These are phyloP conservation scores for Penaeus vannamei DNA, from an alignment of 1,140 invertebrate genomes.

Conservation along the genomic window DNA sequence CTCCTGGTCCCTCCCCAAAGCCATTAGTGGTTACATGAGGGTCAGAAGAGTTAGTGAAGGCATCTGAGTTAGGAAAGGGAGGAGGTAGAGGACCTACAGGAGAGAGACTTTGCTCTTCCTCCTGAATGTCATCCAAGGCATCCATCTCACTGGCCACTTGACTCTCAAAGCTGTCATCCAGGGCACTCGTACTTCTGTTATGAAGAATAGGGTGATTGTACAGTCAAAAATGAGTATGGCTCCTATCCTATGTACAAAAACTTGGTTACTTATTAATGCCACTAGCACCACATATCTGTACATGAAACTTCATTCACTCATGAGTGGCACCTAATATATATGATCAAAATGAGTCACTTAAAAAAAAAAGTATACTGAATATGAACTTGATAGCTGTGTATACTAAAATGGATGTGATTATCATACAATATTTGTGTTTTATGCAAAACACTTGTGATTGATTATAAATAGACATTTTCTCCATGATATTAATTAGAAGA, in stretches of 20 bases:
- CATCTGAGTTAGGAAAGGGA: conserved; percentile 42
- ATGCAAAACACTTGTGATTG: no score
- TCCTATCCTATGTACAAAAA: conserved; percentile 1
- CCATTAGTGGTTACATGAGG: conserved; percentile 51
- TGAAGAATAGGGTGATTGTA: neutral
- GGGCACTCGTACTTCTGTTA: conserved; percentile 62
- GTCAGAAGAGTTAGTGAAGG: conserved; percentile 47
- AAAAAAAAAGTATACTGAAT: no score
- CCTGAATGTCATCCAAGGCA: conserved; percentile 76
- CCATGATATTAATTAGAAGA: no score
- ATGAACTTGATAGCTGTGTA: no score
- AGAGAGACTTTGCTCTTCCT: conserved; percentile 69
- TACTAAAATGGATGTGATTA: no score
- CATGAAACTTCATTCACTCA: neutral
- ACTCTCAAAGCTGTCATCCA: conserved; percentile 77
- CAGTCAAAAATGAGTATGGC: conserved; percentile 69
- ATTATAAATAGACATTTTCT: no score
- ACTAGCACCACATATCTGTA: conserved; percentile 1
- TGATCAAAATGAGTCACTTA: neutral
- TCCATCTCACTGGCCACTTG: conserved; percentile 79
- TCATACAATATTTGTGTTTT: no score
- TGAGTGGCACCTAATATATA: conserved; percentile 10
- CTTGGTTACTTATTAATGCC: neutral
- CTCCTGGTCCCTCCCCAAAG: conserved; percentile 67
- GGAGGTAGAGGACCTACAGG: conserved; percentile 54